A percentile compares a stretch with the other conserved stretches of the same genome.
These are phyloP conservation scores for Tromatobia lineatoria DNA, from an alignment of 2,888 invertebrate species.

Conservation along the genomic window DNA sequence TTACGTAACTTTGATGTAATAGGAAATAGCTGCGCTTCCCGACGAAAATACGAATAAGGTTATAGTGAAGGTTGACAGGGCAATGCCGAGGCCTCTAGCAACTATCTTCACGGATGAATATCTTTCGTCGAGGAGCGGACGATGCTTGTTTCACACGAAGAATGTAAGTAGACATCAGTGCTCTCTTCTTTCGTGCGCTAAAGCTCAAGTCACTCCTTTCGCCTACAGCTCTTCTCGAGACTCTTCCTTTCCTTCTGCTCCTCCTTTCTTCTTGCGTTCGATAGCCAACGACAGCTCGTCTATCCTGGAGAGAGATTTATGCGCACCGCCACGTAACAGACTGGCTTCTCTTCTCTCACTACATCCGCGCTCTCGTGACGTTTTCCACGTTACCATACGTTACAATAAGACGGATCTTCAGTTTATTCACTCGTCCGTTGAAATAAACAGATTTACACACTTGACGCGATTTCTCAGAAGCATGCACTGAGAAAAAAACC, in stretches of 20 bases:
- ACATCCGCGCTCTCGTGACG: constrained; percentile 19
- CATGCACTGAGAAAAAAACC: too few species aligned
- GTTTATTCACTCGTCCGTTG: constrained; percentile 3
- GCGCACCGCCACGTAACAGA: constrained; percentile 37
- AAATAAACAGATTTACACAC: constrained; percentile 4
- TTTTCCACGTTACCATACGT: constrained; percentile 25
- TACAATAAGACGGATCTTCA: constrained; percentile 19
- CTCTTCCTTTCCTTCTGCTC: constrained; percentile 4
- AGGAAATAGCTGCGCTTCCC: constrained; percentile 1
- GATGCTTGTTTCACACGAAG: constrained; percentile 35
- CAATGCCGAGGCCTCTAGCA: constrained; percentile 34
- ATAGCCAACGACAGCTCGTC: constrained; percentile 57
- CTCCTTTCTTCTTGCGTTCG: constrained; percentile 38
- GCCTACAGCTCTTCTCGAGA: constrained; percentile 2
- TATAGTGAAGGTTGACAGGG: constrained; percentile 49
- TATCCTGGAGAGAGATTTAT: constrained; percentile 59
- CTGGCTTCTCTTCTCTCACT: neutral
- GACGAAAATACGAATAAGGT: constrained; percentile 29
- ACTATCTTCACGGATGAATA: constrained; percentile 59
- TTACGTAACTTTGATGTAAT: constrained; percentile 39
- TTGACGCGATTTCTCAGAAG: neutral
- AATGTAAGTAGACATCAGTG: neutral
- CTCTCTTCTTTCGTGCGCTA: constrained; percentile 33
- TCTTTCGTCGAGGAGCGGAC: constrained; percentile 33
- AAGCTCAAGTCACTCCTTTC: constrained; percentile 11